Evolutionary conservation across 1,140 invertebrate species (phyloP), one percentile per base, ranked within the genome.

Genomic region (Oncopeltus fasciatus): DNA sequence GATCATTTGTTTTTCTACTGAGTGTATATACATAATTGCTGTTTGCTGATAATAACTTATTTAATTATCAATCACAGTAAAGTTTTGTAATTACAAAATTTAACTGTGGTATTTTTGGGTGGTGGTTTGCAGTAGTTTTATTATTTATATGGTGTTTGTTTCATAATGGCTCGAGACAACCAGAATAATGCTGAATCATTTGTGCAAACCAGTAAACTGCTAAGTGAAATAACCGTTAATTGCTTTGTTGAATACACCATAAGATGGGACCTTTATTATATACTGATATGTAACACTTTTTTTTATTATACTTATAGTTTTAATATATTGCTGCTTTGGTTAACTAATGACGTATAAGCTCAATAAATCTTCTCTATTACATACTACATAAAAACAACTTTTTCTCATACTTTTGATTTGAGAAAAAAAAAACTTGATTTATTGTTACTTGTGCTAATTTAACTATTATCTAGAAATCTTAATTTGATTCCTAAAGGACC

Each of bases 21-120:
- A 60, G 58, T 64, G 63, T 64, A 64, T 64, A 60, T 60, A 64
- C 38, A 57, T 59, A 59, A 59, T 56, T 60, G 58, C 63, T 60
- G 63, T 60, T 53, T 64, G 63, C 63, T 51, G 26, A 51, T 59
- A 63, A 63, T 57, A 56, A 61, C 51, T 38, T n/a, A 62, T 57
- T 60, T 49, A 53, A 53, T 53, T 53, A 53, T 26, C 26, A 8
- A 53, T 31, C 44, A 53, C 47, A 38, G 53, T 38, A 33, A 63
- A 63, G 29, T 63, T 57, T 63, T 44, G 56, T 44, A 16, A 24
- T 24, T 16, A 43, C n/a, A 60, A 60, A 60, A 27, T 60, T 64
- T 64, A 31, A 57, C 63, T 51, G 63, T 64, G 58, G 63, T 56
- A n/a, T n/a, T 46, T 58, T 46, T 59, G 56, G 31, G 56, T 63